A percentile compares a stretch with the other conserved stretches of the same genome.
Evolutionary conservation across 2,888 invertebrate genomes (phyloP).

Genomic region (Cheiracanthium punctorium): DNA sequence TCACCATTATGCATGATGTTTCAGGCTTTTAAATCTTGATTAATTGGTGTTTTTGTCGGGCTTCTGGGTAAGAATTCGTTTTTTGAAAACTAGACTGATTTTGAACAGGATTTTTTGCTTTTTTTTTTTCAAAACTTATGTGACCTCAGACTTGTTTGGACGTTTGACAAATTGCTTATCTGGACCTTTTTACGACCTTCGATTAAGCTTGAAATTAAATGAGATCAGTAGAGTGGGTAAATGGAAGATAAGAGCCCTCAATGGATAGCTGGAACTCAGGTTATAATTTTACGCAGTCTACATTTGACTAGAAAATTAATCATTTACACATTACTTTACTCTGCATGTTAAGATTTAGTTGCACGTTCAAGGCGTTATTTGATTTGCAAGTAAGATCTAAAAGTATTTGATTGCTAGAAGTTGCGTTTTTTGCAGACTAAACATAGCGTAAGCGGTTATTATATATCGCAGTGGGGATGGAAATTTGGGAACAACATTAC

Average conservation of each 20-base stretch:
- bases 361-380: too few species aligned
- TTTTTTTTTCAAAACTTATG: conserved; percentile 33
- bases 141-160: conserved; percentile 19
- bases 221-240: neutral
- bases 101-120: neutral
- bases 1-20: conserved; percentile 36
- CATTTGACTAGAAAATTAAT: neutral
- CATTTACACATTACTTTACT: too few species aligned
- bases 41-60: conserved; percentile 39
- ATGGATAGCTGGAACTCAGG: neutral
- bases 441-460: too few species aligned
- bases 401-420: too few species aligned
- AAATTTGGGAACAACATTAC: too few species aligned
- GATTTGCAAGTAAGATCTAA: too few species aligned
- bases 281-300: neutral
- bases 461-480: too few species aligned
- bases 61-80: conserved; percentile 31
- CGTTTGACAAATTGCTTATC: neutral
- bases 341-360: too few species aligned
- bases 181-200: neutral
- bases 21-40: conserved; percentile 51
- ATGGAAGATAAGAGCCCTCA: neutral
- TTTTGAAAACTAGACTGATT: neutral
- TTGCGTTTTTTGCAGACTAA: too few species aligned
- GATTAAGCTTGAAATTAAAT: neutral